A percentile compares a stretch with the other conserved stretches of the same genome.
Evolutionary conservation across 2,888 invertebrate genomes (phyloP).

Genomic region (Drosophila yooni): DNA sequence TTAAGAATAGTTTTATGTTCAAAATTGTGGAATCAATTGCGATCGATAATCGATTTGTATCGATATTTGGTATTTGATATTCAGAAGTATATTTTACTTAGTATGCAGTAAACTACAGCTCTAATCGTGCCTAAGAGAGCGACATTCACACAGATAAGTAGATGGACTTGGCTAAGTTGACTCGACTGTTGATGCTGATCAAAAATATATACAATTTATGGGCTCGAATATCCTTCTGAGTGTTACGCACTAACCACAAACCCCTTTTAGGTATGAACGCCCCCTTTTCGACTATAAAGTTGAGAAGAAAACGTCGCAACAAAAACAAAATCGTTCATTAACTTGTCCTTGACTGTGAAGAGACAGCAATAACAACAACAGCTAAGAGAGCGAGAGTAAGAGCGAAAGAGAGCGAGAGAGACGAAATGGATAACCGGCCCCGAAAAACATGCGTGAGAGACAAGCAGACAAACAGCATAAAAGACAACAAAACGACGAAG

Average conservation of each 20-base stretch:
- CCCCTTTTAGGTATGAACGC: neutral
- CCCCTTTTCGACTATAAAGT: neutral
- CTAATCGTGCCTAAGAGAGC: neutral
- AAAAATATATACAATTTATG: neutral
- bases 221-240: neutral
- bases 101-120: neutral
- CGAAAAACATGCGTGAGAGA: slow-evolving; percentile 66
- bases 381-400: slow-evolving; percentile 20
- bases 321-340: slow-evolving; percentile 74
- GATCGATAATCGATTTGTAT: neutral
- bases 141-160: neutral
- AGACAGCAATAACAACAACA: slow-evolving; percentile 42
- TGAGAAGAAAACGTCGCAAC: slow-evolving; percentile 43
- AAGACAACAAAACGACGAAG: slow-evolving; percentile 38
- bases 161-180: neutral
- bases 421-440: slow-evolving; percentile 63
- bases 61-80: neutral
- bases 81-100: neutral
- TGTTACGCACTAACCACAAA: neutral
- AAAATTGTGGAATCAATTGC: neutral
- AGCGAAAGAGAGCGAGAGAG: slow-evolving; percentile 19
- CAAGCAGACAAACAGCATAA: slow-evolving; percentile 1
- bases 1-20: neutral
- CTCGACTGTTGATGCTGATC: neutral
- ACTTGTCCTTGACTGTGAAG: slow-evolving; percentile 78